Percentiles rank a stretch among this genome's conserved stretches.
phyloP scores from a whole-genome alignment of 2,113 vertebrate genomes.

The Proteles cristata region DNA sequence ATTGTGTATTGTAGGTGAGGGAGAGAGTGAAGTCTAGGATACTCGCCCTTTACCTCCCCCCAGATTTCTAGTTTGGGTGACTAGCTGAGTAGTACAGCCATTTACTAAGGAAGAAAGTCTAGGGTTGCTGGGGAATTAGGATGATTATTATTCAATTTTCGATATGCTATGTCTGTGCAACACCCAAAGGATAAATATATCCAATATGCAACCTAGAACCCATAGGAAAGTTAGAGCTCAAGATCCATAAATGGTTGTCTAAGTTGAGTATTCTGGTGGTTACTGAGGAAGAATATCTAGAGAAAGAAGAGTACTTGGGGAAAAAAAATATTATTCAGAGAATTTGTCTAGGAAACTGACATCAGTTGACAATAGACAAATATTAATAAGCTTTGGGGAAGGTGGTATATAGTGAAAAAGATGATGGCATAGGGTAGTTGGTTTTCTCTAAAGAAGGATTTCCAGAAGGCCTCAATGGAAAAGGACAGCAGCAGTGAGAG shows the following conservation, averaged over 20 bases:
- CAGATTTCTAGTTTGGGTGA: not conserved
- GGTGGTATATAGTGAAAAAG: not conserved
- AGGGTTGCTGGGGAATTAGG: not conserved
- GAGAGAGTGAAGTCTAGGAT: not conserved
- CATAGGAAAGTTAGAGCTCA: not conserved
- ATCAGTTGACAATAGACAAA: not conserved
- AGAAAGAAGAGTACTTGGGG: not conserved
- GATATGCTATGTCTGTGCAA: not conserved
- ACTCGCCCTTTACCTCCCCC: not conserved
- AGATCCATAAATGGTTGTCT: not conserved
- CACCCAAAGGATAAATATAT: not conserved
- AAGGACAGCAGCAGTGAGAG: not conserved
- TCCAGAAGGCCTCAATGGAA: not conserved
- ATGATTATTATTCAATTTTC: not conserved
- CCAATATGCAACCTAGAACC: not conserved
- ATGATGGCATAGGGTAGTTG: not conserved
- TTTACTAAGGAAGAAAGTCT: not conserved
- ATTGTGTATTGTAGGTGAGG: not conserved
- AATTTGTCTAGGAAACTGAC: not conserved
- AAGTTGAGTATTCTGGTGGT: not conserved
- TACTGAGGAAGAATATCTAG: not conserved
- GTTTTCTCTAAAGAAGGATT: not conserved
- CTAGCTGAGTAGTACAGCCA: not conserved
- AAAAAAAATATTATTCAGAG: not conserved
- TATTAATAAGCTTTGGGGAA: not conserved